Conservation (phyloP, 2,797 vertebrate genomes). For the Oryzias dopingdopingensis region DNA sequence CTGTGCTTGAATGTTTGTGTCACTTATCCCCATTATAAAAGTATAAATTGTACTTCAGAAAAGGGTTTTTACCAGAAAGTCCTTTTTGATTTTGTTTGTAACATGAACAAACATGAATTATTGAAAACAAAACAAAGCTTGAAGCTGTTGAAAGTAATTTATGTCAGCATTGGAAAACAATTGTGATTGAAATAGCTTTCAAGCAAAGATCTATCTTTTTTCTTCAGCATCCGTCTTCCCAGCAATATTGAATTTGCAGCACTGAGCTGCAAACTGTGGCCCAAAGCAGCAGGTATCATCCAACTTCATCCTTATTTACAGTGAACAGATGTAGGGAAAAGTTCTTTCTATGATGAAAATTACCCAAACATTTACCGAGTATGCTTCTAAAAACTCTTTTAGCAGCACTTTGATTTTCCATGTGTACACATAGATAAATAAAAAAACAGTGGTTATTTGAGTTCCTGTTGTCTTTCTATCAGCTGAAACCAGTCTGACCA, state of each 20-base stretch:
- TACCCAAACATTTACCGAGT: conserved; percentile 21
- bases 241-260: conserved; percentile 49
- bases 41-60: conserved; percentile 19
- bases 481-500: too few relatives aligned
- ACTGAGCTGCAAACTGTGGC: conserved; percentile 25
- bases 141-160: conserved; percentile 54
- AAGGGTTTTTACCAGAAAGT: conserved; percentile 8
- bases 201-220: conserved; percentile 50
- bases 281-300: conserved; percentile 25
- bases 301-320: conserved; percentile 27
- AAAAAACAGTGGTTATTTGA: too few relatives aligned
- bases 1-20: conserved; percentile 6
- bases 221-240: conserved; percentile 37
- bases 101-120: conserved; percentile 45
- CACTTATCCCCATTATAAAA: conserved; percentile 26
- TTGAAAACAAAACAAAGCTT: conserved; percentile 41
- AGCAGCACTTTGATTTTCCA: conserved; percentile 9
- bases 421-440: too few relatives aligned
- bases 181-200: conserved; percentile 53
- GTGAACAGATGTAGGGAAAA: conserved; percentile 52
- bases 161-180: conserved; percentile 54
- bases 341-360: conserved; percentile 27
- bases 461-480: too few relatives aligned
- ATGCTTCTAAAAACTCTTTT: conserved; percentile 31
- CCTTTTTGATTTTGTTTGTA: conserved; percentile 38